These are phyloP conservation scores for Caradrina kadenii DNA, from an alignment of 2,888 invertebrate genomes.

Conservation along the genomic window DNA sequence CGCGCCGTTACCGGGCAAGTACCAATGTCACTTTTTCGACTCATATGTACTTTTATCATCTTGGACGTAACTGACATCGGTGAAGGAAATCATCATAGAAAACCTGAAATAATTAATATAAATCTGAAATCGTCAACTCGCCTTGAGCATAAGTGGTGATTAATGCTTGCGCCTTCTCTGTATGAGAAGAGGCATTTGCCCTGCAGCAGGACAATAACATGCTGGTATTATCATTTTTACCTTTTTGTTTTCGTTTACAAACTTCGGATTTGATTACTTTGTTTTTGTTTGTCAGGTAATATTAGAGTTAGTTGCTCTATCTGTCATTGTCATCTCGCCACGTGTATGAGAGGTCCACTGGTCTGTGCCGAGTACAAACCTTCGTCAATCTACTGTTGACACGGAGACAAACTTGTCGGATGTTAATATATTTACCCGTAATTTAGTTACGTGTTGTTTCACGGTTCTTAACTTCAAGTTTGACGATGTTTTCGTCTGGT, in stretches of 20 bases:
- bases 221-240: too few relatives aligned
- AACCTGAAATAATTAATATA: too few relatives aligned
- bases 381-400: constrained; percentile 61
- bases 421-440: constrained; percentile 49
- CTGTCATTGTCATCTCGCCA: constrained; percentile 42
- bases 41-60: too few relatives aligned
- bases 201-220: too few relatives aligned
- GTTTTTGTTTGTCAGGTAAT: constrained; percentile 21
- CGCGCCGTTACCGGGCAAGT: too few relatives aligned
- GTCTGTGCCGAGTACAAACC: constrained; percentile 44
- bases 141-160: too few relatives aligned
- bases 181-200: too few relatives aligned
- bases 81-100: too few relatives aligned
- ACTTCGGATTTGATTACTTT: constrained; percentile 26
- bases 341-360: constrained; percentile 27
- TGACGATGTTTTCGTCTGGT: constrained; percentile 16
- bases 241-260: neutral
- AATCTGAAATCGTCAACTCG: too few relatives aligned
- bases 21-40: too few relatives aligned
- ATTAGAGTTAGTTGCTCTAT: constrained; percentile 38
- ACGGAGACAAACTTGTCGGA: constrained; percentile 54
- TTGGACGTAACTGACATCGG: too few relatives aligned
- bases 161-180: too few relatives aligned
- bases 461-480: constrained; percentile 42
- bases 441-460: constrained; percentile 47